Base-by-base conservation (phyloP, 2,113 vertebrate species). In the Chaetodon trifascialis region DNA sequence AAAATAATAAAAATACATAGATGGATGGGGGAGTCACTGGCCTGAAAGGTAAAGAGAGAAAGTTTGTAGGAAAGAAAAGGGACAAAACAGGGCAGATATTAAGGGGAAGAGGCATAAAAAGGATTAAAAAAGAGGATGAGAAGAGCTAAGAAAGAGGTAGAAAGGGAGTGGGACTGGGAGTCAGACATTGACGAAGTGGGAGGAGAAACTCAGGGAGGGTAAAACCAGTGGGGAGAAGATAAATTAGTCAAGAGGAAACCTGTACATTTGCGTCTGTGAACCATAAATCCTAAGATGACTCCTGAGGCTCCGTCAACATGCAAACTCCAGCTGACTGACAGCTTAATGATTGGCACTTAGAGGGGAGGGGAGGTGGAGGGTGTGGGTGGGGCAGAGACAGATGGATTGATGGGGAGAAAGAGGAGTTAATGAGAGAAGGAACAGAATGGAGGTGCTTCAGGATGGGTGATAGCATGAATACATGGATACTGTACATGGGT, bases 341-440 rank as follows among this genome's bases (percentile, higher is more conserved):
- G 78, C 79, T 88, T 90, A 89, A 91, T 89, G 88, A 90, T 87
- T 90, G 88, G 85, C 91, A 91, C 79, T 91, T 91, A 88, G 72
- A 74, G 66, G 25, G 77, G 63, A 85, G 80, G 74, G 54, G 56
- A 44, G 34, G 68, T n/a, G 71, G 78, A 34, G 78, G 58, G 62
- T n/a, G 67, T 56, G 12, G 54, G 36, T 21, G 76, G 59, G 51
- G 16, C 49, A 62, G 72, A 73, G 70, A 85, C n/a, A 65, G 84
- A 83, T 78, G 76, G 82, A 85, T 90, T 65, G 80, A 87, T 77
- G 79, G 42, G 42, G 62, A 86, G 74, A 73, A 84, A 84, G 80
- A 71, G 66, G 63, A 86, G 79, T 86, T 90, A 92, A 91, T 89
- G 89, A 90, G 83, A 83, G 62, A 66, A 59, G 52, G 63, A 86